Base-by-base conservation (phyloP, 2,113 vertebrate species). In the Okapia johnstoni region DNA sequence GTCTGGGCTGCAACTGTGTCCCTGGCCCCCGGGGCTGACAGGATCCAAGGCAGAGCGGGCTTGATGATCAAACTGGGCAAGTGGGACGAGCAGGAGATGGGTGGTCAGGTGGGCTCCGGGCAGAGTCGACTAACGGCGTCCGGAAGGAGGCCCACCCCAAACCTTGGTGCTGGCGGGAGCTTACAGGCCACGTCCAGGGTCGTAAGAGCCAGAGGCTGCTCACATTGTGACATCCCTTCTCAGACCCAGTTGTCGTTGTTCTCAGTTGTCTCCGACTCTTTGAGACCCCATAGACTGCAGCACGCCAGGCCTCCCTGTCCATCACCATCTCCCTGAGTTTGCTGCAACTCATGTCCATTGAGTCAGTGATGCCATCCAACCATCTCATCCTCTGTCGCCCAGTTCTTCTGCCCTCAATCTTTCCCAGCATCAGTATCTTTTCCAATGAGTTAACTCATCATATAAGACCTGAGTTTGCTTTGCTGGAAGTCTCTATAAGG, bases 21-120 rank as follows among this genome's bases (percentile, higher is more conserved):
- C 70, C 73, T 81, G 36, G 4, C 36, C 21, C 2, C 14, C 0
- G 0, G 8, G 36, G 55, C 7, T 5, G 46, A 50, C 46, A 63
- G 54, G 61, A 21, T 36, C 50, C 28, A 33, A 25, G 26, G 17
- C 11, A 40, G 54, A 15, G 40, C 3, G 1, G 57, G 33, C 61
- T 48, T 57, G 36, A 25, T 30, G 58, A 80, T 48, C 36, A 21
- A 26, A 11, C 40, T 16, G 3, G 21, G 50, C 19, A 8, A 33
- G 33, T 13, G 3, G 13, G 43, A n/a, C 6, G 6, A 73, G 33
- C 5, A 1, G 43, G 54, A 48, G 16, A 50, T 0, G 11, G 61
- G 52, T 0, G 14, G 63, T 43, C 25, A 26, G 36, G 12, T n/a
- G 93, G 79, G n/a, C 63, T 58, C 40, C 63, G 36, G 48, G 40